These are phyloP conservation scores for Mobula hypostoma DNA, from an alignment of 2,113 vertebrate genomes.

Conservation along the genomic window DNA sequence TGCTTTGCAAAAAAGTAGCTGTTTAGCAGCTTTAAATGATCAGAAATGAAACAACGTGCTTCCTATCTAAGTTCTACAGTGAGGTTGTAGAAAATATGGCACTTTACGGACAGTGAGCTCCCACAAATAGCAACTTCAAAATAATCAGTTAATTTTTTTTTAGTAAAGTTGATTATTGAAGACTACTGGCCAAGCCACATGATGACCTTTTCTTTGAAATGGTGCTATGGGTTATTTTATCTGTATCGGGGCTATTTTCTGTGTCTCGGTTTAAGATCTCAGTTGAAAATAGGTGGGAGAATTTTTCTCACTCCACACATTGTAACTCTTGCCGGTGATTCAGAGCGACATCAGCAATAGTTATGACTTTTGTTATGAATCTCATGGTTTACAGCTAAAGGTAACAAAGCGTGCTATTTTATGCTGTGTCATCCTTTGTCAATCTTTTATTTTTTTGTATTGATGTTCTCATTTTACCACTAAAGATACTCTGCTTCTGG, in stretches of 20 bases:
- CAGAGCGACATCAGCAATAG: not conserved
- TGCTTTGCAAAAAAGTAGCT: not conserved
- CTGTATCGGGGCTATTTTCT: too few species aligned
- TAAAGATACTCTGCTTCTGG: not conserved
- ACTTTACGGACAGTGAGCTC: too few species aligned
- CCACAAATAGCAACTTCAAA: too few species aligned
- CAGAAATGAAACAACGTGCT: not conserved
- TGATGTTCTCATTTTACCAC: not conserved
- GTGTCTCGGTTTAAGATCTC: too few species aligned
- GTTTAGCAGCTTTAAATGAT: not conserved
- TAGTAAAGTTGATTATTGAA: too few species aligned
- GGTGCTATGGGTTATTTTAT: too few species aligned
- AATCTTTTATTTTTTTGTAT: not conserved
- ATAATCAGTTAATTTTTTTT: too few species aligned
- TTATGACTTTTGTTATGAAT: not conserved
- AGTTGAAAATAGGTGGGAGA: not conserved
- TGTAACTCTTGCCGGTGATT: not conserved
- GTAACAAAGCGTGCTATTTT: not conserved
- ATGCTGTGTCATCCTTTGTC: slow-evolving; percentile 4
- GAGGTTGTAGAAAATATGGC: too few species aligned
- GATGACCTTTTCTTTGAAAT: too few species aligned
- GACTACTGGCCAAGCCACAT: too few species aligned
- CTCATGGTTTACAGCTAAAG: not conserved
- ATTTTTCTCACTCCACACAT: not conserved
- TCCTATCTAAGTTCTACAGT: too few species aligned